phyloP scores from a whole-genome alignment of 2,113 vertebrate species.

The Ploceus nigricollis region DNA sequence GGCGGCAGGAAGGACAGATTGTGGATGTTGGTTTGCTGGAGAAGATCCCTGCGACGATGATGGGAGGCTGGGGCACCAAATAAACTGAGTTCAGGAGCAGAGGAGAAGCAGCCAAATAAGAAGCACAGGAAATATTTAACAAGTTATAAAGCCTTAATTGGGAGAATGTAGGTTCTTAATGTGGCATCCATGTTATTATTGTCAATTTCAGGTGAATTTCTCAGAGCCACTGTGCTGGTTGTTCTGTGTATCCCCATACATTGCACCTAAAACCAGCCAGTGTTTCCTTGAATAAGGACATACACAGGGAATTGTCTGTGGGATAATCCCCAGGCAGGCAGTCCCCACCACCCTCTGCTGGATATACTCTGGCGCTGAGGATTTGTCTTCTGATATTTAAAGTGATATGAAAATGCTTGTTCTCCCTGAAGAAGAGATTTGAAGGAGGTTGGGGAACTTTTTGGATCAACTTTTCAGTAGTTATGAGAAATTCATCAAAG shows the following conservation, averaged over 20 bases:
- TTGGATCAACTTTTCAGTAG: background rate
- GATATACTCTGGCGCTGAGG: background rate
- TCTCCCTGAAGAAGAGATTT: background rate
- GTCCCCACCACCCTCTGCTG: background rate
- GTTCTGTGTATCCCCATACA: background rate
- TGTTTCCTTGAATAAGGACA: fast-evolving
- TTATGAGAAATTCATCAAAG: background rate
- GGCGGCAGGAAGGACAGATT: constrained; percentile 66
- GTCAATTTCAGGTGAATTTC: background rate
- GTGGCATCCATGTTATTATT: background rate
- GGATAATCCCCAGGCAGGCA: background rate
- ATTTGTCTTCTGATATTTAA: background rate
- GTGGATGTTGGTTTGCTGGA: constrained; percentile 59
- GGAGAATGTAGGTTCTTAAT: background rate
- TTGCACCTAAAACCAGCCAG: background rate
- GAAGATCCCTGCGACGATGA: constrained; percentile 65
- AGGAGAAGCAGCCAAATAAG: background rate
- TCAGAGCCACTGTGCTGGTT: background rate
- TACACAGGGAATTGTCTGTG: background rate
- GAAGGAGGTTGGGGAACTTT: background rate
- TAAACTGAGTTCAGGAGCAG: constrained; percentile 5
- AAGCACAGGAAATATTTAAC: background rate
- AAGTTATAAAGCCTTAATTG: background rate
- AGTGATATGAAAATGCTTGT: background rate
- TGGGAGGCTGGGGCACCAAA: constrained; percentile 35